phyloP scores from a whole-genome alignment of 2,888 invertebrate genomes.

The Meliscaeva auricollis region DNA sequence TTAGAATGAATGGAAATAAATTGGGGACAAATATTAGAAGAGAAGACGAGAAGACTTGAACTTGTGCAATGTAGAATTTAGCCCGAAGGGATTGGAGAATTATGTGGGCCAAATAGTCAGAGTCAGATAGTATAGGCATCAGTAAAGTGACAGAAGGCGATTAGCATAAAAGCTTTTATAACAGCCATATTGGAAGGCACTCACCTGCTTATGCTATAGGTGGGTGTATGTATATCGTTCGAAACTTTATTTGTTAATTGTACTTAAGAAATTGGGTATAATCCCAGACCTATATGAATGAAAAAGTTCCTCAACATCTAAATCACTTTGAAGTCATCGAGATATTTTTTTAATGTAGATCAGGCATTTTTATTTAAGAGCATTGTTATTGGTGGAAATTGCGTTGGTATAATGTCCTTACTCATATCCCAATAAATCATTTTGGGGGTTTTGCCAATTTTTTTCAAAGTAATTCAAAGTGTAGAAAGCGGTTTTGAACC shows the following conservation, averaged over 20 bases:
- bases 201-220: slow-evolving; percentile 68
- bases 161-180: slow-evolving; percentile 72
- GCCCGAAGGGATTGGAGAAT: slow-evolving; percentile 53
- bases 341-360: no score
- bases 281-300: no score
- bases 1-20: slow-evolving; percentile 23
- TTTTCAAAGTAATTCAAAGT: no score
- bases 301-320: no score
- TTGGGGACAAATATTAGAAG: slow-evolving; percentile 28
- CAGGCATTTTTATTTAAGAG: no score
- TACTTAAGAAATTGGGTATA: slow-evolving; percentile 23
- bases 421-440: no score
- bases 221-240: slow-evolving; percentile 31
- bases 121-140: slow-evolving; percentile 19
- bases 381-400: no score
- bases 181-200: slow-evolving; percentile 69
- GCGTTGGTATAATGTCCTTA: no score
- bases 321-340: no score
- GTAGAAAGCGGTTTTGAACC: no score
- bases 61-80: slow-evolving; percentile 59
- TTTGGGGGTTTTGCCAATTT: no score
- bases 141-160: slow-evolving; percentile 41
- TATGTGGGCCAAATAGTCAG: slow-evolving; percentile 58
- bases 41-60: slow-evolving; percentile 53
- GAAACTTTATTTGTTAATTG: slow-evolving; percentile 35